Conservation (phyloP, 2,113 vertebrate species). For the Oryzias javanicus region DNA sequence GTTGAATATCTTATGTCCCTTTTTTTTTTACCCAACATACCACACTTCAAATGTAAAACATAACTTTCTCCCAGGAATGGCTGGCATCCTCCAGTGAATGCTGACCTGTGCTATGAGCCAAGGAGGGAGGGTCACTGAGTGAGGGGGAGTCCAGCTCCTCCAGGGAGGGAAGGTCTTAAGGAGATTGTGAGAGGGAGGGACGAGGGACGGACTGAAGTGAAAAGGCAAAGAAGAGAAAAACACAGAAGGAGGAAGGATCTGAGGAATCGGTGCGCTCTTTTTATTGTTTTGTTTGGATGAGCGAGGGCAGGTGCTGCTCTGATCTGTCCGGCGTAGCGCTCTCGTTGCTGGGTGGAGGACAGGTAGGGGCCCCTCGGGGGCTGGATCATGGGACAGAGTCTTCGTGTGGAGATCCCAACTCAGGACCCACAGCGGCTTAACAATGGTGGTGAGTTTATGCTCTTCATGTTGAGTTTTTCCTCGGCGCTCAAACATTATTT, state of each 20-base stretch:
- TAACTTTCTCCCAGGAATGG: conserved; percentile 86
- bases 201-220: conserved; percentile 58
- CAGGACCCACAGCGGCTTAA: conserved; percentile 56
- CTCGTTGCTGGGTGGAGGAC: conserved; percentile 49
- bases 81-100: conserved; percentile 85
- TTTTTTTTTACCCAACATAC: conserved; percentile 21
- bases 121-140: conserved; percentile 41
- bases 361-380: conserved; percentile 73
- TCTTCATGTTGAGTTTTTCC: conserved; percentile 20
- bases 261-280: conserved; percentile 55
- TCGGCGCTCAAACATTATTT: conserved; percentile 5
- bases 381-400: conserved; percentile 81
- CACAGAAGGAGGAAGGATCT: conserved; percentile 60
- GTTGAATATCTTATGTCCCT: conserved; percentile 6
- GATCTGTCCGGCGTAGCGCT: conserved; percentile 11
- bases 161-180: conserved; percentile 67
- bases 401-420: conserved; percentile 70
- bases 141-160: conserved; percentile 63
- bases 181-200: conserved; percentile 59
- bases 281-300: neutral
- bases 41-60: conserved; percentile 64
- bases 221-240: conserved; percentile 76
- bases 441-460: conserved; percentile 69
- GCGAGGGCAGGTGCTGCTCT: conserved; percentile 36
- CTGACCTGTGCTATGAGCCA: conserved; percentile 76